Base-by-base conservation (phyloP, 2,888 invertebrate species). In the Stenchaetothrips biformis region DNA sequence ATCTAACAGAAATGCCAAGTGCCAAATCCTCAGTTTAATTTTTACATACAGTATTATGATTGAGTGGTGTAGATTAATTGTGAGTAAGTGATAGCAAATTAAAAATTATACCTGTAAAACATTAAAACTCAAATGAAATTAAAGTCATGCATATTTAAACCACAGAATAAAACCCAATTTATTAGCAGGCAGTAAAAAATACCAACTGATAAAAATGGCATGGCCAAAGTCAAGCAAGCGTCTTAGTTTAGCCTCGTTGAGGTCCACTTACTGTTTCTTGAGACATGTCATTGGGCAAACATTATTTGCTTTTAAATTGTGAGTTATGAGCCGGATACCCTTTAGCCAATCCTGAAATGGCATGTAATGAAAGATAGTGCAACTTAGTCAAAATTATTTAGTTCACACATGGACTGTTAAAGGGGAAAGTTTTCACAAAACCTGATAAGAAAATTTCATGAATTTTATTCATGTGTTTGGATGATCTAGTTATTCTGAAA, bases 231-330 rank as follows among this genome's bases (percentile, higher is more conserved):
- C 13, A 49, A 59, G 53, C 74, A 77, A 74, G n/a, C 48, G 48
- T 21, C 6, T n/a, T 77, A 49, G 21, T 80, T 77, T 21, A 21
- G 25, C 11, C 25, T 74, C 59, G 25, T 25, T 74, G 25, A 25
- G 18, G 74, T 37, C 80, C 86, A 96, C 98, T 96, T 93, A 99
- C 99, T 99, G 99, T 91, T 99, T 99, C 89, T 95, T 96, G 85
- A 99, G 92, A 89, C 97, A 97, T 85, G 97, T 98, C 94, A 97
- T 95, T 81, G 99, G 98, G 88, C 98, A 99, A 85, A 98, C 93
- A 91, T 99, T 99, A 92, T 97, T 98, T 85, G 97, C 97, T 91
- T 98, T 99, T 86, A 96, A 97, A 90, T 98, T 99, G 91, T 98
- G 97, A 83, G 99, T 97, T 87, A 99, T 96, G 88, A 92, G 92